These are phyloP conservation scores for Yasuhikotakia modesta DNA, from an alignment of 2,797 vertebrate species.

Conservation along the genomic window DNA sequence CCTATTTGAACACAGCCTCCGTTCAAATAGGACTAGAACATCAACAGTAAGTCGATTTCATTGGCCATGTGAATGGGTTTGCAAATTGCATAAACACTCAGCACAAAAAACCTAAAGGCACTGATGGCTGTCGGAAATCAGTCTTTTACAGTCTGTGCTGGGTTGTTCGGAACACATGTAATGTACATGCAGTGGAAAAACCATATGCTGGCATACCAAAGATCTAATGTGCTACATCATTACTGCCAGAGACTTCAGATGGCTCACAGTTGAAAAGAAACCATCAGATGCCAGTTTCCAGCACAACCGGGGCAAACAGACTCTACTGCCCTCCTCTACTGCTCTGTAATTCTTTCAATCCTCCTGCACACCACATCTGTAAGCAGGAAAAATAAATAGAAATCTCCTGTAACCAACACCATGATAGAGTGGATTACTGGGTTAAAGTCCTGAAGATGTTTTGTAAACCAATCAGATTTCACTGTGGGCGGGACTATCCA, in stretches of 20 bases:
- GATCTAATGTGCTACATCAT: constrained; percentile 47
- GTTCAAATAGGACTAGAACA: not conserved
- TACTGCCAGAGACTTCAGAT: constrained; percentile 45
- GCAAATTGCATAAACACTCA: not conserved
- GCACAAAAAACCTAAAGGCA: not conserved
- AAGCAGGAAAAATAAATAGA: constrained; percentile 60
- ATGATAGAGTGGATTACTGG: constrained; percentile 55
- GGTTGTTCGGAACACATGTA: constrained; percentile 11
- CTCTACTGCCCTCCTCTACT: constrained; percentile 34
- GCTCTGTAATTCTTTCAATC: constrained; percentile 69
- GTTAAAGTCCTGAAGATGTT: constrained; percentile 56
- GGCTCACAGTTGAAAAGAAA: constrained; percentile 56
- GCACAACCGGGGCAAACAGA: constrained; percentile 28
- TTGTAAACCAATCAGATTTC: not conserved
- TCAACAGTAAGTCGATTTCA: not conserved
- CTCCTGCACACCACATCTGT: constrained; percentile 67
- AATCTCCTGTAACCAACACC: constrained; percentile 59
- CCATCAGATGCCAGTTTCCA: constrained; percentile 51
- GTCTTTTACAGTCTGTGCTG: constrained; percentile 9
- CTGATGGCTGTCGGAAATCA: constrained; percentile 26
- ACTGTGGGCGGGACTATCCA: not conserved
- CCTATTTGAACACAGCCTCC: not conserved
- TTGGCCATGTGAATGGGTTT: not conserved
- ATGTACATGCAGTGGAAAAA: constrained; percentile 34
- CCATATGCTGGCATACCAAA: constrained; percentile 21